Evolutionary conservation across 2,888 invertebrate genomes (phyloP).

Genomic region (Saturnia japonica): DNA sequence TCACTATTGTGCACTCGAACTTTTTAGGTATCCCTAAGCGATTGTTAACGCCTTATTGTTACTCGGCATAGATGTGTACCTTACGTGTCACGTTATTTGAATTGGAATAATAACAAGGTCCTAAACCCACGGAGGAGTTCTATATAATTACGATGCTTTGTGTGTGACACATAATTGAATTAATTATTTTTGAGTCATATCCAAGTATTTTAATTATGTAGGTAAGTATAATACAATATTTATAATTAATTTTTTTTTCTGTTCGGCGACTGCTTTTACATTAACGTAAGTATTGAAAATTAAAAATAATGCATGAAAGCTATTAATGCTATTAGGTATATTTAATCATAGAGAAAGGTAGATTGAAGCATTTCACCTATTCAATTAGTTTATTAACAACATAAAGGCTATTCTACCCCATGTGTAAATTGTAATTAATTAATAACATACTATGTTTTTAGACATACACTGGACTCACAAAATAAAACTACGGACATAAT

Average conservation of each 20-base stretch:
- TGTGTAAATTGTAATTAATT: conserved; percentile 8
- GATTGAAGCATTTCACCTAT: not conserved
- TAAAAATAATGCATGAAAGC: not conserved
- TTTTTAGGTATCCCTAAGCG: conserved; percentile 69
- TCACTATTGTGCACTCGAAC: conserved; percentile 74
- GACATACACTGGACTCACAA: not conserved
- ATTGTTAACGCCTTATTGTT: conserved; percentile 77
- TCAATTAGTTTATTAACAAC: not conserved
- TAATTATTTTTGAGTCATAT: conserved; percentile 22
- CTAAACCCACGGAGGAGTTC: conserved; percentile 42
- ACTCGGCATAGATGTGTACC: conserved; percentile 51
- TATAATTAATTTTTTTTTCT: not conserved
- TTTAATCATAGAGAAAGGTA: not conserved
- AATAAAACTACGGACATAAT: not conserved
- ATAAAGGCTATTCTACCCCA: not conserved
- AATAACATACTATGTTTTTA: not conserved
- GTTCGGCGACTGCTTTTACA: not conserved
- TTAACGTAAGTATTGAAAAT: not conserved
- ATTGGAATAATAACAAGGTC: conserved; percentile 64
- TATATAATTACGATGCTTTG: conserved; percentile 13
- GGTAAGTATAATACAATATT: not conserved
- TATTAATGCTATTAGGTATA: not conserved
- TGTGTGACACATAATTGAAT: conserved; percentile 29
- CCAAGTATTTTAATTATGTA: not conserved
- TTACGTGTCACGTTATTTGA: conserved; percentile 47